Evolutionary conservation across 2,888 invertebrate species (phyloP).

Genomic region (Sinhomidia bicolor): DNA sequence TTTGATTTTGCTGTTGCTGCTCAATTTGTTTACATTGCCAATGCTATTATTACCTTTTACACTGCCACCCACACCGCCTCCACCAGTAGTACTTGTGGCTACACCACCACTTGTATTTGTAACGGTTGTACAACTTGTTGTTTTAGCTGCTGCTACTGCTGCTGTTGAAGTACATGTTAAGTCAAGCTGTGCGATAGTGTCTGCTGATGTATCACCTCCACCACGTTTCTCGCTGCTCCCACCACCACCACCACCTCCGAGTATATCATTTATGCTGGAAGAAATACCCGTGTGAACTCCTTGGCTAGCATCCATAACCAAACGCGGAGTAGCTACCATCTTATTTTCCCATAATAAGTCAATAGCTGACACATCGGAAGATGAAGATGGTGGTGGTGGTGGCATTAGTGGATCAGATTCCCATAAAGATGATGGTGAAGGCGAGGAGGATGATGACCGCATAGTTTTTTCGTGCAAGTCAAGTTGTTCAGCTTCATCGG

Average conservation of each 20-base stretch:
- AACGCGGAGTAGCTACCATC: too few relatives aligned
- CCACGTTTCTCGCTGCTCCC: neutral
- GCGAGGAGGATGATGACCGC: neutral
- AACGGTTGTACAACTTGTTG: slow-evolving; percentile 20
- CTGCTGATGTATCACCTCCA: neutral
- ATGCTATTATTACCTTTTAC: neutral
- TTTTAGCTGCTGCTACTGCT: neutral
- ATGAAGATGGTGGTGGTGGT: too few relatives aligned
- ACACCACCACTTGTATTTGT: slow-evolving; percentile 22
- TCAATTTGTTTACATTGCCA: slow-evolving; percentile 31
- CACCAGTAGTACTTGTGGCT: slow-evolving; percentile 8
- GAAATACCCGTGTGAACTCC: too few relatives aligned
- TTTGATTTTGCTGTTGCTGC: slow-evolving; percentile 15
- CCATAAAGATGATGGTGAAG: slow-evolving; percentile 44
- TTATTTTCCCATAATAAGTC: slow-evolving; percentile 63
- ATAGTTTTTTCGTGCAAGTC: slow-evolving; percentile 1
- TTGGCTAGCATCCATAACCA: too few relatives aligned
- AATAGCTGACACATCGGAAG: slow-evolving; percentile 20
- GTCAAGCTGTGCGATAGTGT: slow-evolving; percentile 25
- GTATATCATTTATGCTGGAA: neutral
- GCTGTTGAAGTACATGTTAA: slow-evolving; percentile 45
- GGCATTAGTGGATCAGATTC: slow-evolving; percentile 52
- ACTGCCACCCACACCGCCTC: neutral
- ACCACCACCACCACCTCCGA: neutral
- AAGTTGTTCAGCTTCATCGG: neutral